phyloP scores from a whole-genome alignment of 2,113 vertebrate species.

The Corydoras maculifer region DNA sequence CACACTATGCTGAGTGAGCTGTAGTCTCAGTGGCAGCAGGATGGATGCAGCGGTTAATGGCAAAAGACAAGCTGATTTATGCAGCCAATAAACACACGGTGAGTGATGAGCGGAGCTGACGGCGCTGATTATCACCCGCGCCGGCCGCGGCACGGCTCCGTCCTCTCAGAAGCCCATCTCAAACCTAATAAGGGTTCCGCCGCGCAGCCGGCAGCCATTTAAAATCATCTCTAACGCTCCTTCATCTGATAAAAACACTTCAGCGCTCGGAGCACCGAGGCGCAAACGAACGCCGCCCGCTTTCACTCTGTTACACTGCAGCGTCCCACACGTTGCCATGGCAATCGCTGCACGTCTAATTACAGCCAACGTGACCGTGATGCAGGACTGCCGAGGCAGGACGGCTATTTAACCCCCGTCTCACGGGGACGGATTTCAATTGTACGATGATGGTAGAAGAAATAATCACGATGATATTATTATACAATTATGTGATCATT shows the following conservation, averaged over 20 bases:
- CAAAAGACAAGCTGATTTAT: conserved; percentile 37
- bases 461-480: too few species aligned
- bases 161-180: conserved; percentile 4
- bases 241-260: not conserved
- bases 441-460: too few species aligned
- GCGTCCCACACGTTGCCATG: conserved; percentile 9
- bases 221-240: not conserved
- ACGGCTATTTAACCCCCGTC: not conserved
- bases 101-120: conserved; percentile 26
- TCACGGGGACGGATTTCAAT: too few species aligned
- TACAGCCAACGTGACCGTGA: not conserved
- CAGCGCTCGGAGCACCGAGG: not conserved
- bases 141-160: not conserved
- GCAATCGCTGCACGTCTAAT: not conserved
- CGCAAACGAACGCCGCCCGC: not conserved
- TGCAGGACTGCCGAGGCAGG: not conserved
- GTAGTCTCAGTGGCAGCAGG: conserved; percentile 8
- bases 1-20: conserved; percentile 17
- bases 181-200: not conserved
- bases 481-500: too few species aligned
- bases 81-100: conserved; percentile 31
- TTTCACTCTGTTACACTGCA: not conserved
- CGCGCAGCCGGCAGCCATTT: not conserved
- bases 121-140: conserved; percentile 12
- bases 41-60: conserved; percentile 24